Conservation (phyloP, 1,140 invertebrate genomes). For the Acromyrmex heyeri region DNA sequence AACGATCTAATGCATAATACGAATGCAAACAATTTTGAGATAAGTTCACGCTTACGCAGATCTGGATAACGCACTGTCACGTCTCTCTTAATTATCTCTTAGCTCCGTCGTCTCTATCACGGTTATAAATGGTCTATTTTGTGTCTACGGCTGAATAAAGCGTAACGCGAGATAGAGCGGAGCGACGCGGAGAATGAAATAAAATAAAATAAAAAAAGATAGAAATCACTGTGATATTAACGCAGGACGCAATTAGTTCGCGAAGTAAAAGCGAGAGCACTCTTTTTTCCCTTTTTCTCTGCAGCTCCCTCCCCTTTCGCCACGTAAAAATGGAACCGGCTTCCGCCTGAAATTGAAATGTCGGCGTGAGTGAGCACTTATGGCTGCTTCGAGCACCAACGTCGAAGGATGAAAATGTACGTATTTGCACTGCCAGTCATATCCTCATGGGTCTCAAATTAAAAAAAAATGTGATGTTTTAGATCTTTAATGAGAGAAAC, state of each 20-base stretch:
- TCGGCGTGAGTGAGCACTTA: constrained; percentile 68
- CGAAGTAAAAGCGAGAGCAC: constrained; percentile 58
- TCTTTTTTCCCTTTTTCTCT: constrained; percentile 65
- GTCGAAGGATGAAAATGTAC: constrained; percentile 62
- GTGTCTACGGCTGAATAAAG: constrained; percentile 42
- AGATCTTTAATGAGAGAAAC: constrained; percentile 11
- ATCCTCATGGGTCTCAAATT: background rate
- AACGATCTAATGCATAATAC: background rate
- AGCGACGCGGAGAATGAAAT: constrained; percentile 24
- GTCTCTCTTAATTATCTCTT: constrained; percentile 43
- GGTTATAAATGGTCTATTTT: constrained; percentile 53
- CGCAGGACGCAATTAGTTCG: constrained; percentile 65
- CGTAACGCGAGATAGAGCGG: constrained; percentile 6
- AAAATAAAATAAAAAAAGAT: constrained; percentile 8
- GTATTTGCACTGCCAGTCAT: constrained; percentile 57
- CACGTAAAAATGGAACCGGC: constrained; percentile 46
- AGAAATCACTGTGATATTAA: constrained; percentile 56
- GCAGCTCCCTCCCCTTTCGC: constrained; percentile 14
- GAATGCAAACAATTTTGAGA: background rate
- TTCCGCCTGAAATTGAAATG: constrained; percentile 60
- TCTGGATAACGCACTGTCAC: background rate
- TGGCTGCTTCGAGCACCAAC: constrained; percentile 50
- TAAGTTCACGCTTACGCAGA: background rate
- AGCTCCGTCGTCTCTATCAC: constrained; percentile 34
- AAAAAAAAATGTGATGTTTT: background rate